Percentiles rank a stretch among this genome's conserved stretches.
Evolutionary conservation across 2,113 vertebrate species (phyloP).

Genomic region (Monarcha castaneiventris): DNA sequence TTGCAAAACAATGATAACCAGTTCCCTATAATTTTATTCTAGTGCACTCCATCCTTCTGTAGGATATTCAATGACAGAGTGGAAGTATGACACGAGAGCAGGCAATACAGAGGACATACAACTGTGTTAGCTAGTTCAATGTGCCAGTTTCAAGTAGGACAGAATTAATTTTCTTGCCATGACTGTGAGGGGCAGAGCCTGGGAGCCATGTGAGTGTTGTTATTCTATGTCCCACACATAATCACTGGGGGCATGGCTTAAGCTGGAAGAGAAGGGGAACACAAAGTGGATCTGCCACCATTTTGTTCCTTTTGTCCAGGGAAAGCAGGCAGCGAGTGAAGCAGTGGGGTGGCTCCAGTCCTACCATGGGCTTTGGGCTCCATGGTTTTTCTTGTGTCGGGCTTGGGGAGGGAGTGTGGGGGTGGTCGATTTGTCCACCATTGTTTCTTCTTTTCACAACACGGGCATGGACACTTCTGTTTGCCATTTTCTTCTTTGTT

Average conservation of each 20-base stretch:
- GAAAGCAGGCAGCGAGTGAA: rapidly evolving
- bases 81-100: neutral
- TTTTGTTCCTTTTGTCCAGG: neutral
- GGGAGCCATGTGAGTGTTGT: neutral
- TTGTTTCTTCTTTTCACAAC: neutral
- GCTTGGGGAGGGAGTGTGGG: neutral
- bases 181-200: neutral
- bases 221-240: neutral
- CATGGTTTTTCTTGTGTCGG: neutral
- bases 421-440: rapidly evolving
- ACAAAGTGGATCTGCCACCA: rapidly evolving
- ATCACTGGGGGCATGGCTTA: too few relatives aligned
- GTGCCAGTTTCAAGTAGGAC: neutral
- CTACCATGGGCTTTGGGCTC: rapidly evolving
- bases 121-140: neutral
- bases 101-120: neutral
- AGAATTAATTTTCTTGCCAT: neutral
- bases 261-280: neutral
- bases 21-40: neutral
- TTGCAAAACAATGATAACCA: neutral
- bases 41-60: neutral
- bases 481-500: neutral
- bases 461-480: rapidly evolving
- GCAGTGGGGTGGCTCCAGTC: neutral
- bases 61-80: neutral